Conservation (phyloP, 2,113 vertebrate species). For the Ophthalmolycus amberensis region DNA sequence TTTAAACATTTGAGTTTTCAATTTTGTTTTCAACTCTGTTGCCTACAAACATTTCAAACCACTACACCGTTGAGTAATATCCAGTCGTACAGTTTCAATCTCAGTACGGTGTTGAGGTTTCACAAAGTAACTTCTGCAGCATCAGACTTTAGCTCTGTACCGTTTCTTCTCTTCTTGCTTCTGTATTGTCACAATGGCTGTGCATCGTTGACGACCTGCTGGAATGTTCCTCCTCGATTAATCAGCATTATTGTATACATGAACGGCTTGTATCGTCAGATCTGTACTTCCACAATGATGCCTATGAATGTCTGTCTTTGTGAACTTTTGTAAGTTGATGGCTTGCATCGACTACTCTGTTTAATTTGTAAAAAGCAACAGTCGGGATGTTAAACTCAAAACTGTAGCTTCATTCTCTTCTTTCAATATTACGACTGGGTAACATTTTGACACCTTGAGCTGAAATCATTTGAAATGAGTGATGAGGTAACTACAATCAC, state of each 20-base stretch:
- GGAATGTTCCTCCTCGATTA: background rate
- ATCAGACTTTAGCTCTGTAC: background rate
- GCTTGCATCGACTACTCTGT: background rate
- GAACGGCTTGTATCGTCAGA: slow-evolving; percentile 4
- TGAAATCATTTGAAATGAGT: slow-evolving; percentile 1
- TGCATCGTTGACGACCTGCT: slow-evolving; percentile 26
- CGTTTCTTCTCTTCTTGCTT: background rate
- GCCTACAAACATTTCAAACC: slow-evolving; percentile 49
- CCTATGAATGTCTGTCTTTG: slow-evolving; percentile 20
- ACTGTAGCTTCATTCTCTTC: slow-evolving; percentile 1
- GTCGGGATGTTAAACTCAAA: slow-evolving; percentile 11
- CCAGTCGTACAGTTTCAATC: slow-evolving; percentile 9
- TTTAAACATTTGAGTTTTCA: slow-evolving; percentile 22
- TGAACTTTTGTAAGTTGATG: slow-evolving; percentile 18
- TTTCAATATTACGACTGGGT: background rate
- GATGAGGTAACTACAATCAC: background rate
- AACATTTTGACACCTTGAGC: background rate
- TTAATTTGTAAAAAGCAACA: slow-evolving; percentile 20
- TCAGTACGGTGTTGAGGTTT: slow-evolving; percentile 9
- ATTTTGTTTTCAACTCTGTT: slow-evolving; percentile 5
- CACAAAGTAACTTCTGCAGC: background rate
- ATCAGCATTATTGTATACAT: slow-evolving; percentile 26
- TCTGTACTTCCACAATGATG: slow-evolving; percentile 5
- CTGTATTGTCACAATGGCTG: slow-evolving; percentile 9
- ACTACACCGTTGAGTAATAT: slow-evolving; percentile 7